Base-by-base conservation (phyloP, 2,113 vertebrate genomes). In the Lynx canadensis region DNA sequence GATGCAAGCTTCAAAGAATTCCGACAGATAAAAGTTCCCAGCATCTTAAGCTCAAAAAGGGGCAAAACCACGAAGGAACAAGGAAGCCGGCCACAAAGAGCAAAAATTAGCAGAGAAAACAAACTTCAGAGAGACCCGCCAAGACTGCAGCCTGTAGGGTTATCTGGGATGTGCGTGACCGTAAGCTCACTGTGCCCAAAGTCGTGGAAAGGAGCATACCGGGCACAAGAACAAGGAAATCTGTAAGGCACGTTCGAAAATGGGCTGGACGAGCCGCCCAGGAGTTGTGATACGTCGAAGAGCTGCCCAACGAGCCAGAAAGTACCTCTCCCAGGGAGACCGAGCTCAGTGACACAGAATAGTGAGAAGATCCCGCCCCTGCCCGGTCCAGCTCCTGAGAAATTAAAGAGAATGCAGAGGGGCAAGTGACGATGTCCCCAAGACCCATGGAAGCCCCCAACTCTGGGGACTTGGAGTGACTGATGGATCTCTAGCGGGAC, bases 111-210 rank as follows among this genome's bases (percentile, higher is more conserved):
- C 12, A 11, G 82, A 71, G 83, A 91, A 36, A 14, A 19, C 69
- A 1, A 8, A 8, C 63, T 5, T 2, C 31, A n/a, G 38, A 36
- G 63, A 57, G 66, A 8, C 1, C 7, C 0, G 0, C 71, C 1
- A 3, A 69, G 79, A 23, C 33, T 4, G 4, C 19, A 5, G 45
- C 1, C 31, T 1, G 11, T 6, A 65, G 31, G 25, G 25, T 4
- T 1, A 1, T 4, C 55, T 16, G 68, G 9, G 13, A 21, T 0
- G 1, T 1, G 48, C 83, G 12, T 5, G 55, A 3, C 13, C 31
- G 4, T 41, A 5, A 27, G 11, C 4, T n/a, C 57, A 13, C 5
- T 21, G 13, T n/a, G 21, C 4, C 83, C 6, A 23, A 33, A 38
- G 38, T 6, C 9, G n/a, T 21, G 7, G 25, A 19, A n/a, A 83